Conservation (phyloP, 1,140 invertebrate genomes). For the Brachionus sp. region DNA sequence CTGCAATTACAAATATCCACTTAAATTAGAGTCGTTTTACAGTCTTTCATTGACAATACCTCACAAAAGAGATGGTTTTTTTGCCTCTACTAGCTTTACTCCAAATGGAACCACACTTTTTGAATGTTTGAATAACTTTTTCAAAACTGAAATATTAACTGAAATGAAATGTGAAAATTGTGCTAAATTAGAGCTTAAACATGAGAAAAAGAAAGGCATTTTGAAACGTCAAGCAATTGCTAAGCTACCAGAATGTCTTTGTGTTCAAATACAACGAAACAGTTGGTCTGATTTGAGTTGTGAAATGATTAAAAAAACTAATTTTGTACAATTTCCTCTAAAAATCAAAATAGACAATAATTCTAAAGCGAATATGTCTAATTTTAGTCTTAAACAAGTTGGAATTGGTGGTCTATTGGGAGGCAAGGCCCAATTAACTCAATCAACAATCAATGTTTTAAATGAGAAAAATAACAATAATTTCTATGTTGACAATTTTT, state of each 20-base stretch:
- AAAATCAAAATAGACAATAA: constrained; percentile 37
- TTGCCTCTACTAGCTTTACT: background rate
- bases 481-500: constrained; percentile 19
- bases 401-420: constrained; percentile 34
- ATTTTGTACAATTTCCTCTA: constrained; percentile 44
- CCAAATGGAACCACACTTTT: background rate
- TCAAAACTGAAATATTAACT: constrained; percentile 3
- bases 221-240: constrained; percentile 34
- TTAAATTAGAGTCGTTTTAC: constrained; percentile 34
- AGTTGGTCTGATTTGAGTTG: constrained; percentile 38
- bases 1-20: constrained; percentile 40
- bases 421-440: background rate
- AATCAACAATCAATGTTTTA: background rate
- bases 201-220: background rate
- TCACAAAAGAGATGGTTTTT: background rate
- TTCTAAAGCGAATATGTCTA: background rate
- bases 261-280: constrained; percentile 36
- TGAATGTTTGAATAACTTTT: constrained; percentile 39
- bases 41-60: constrained; percentile 29
- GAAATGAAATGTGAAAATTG: constrained; percentile 46
- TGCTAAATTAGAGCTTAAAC: background rate
- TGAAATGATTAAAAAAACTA: constrained; percentile 39
- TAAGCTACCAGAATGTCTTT: constrained; percentile 39
- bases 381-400: constrained; percentile 21
- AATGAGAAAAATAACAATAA: background rate